Conservation (phyloP, 2,797 vertebrate species). For the Pelodytes ibericus region DNA sequence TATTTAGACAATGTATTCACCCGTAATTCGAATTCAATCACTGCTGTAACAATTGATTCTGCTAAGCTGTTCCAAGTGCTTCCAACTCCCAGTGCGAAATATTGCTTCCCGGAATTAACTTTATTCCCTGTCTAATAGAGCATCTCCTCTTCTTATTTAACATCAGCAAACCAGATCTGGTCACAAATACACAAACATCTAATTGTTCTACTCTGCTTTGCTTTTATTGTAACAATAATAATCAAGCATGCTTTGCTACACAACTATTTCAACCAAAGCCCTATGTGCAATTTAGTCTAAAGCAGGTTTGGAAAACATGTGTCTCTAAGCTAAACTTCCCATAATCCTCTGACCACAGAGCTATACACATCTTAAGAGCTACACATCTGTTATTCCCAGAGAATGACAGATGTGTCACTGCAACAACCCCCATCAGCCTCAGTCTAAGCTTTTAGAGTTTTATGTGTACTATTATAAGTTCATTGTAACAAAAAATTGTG, state of each 20-base stretch:
- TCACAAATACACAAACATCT: conserved; percentile 13
- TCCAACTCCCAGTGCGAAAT: conserved; percentile 47
- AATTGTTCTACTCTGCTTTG: conserved; percentile 20
- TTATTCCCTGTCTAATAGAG: conserved; percentile 43
- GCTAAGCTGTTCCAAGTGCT: conserved; percentile 43
- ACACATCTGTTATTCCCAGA: too few species aligned
- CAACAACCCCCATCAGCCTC: too few species aligned
- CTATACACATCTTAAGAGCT: too few species aligned
- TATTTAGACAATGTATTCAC: conserved; percentile 41
- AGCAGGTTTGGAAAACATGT: too few species aligned
- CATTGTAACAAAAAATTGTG: too few species aligned
- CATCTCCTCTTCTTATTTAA: conserved; percentile 24
- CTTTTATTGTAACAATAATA: conserved; percentile 17
- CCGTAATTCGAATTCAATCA: conserved; percentile 47
- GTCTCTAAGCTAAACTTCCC: too few species aligned
- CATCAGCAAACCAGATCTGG: conserved; percentile 19
- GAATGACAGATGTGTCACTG: too few species aligned
- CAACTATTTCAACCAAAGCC: not conserved
- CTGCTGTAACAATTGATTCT: conserved; percentile 45
- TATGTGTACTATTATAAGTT: too few species aligned
- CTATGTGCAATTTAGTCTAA: not conserved
- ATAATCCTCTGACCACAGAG: too few species aligned
- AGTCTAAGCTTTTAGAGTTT: too few species aligned
- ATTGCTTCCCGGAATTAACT: conserved; percentile 33
- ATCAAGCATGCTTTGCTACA: not conserved